Evolutionary conservation across 2,113 vertebrate genomes (phyloP), one percentile per base, ranked within the genome.

Genomic region (Odontesthes bonariensis): DNA sequence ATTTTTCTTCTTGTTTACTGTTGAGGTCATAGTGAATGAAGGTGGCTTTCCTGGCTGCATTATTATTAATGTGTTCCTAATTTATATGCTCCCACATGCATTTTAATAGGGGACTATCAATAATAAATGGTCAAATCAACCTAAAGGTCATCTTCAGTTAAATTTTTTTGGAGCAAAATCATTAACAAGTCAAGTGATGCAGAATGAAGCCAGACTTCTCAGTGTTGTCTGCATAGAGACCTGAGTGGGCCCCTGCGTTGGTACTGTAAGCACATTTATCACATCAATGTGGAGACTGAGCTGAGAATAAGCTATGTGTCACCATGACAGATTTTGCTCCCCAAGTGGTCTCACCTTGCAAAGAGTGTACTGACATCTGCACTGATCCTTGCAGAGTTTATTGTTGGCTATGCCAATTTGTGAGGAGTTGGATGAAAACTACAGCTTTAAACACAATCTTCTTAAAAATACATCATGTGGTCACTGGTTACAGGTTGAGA

Each of bases 271-370:
- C 32, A 40, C 79, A 71, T 86, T 76, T 11, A 60, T 82, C 81
- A 69, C 56, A 69, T 71, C 57, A 61, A 2, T 4, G 61, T 22
- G 12, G 57, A 68, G 19, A 27, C 27, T 27, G 13, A 52, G 19
- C 54, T 32, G 3, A 56, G 67, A 33, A 44, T 13, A 22, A 84
- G 40, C 69, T 10, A n/a, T n/a, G 64, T 27, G n/a, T 76, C 73
- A 86, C 42, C 52, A 0, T 67, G 76, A 77, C 75, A 84, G 33
- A 69, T 69, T 53, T 51, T 64, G 1, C 65, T 67, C 46, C 22
- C 59, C 32, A 32, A 52, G 33, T 70, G 52, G 58, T n/a, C 17
- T 22, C 23, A 46, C 44, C 64, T 49, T 17, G 22, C 40, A 38
- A 52, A 16, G 44, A 52, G 1, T 33, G 23, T 52, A 40, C 49